Conservation (phyloP, 2,888 invertebrate genomes). For the Gasteruption jaculator region DNA sequence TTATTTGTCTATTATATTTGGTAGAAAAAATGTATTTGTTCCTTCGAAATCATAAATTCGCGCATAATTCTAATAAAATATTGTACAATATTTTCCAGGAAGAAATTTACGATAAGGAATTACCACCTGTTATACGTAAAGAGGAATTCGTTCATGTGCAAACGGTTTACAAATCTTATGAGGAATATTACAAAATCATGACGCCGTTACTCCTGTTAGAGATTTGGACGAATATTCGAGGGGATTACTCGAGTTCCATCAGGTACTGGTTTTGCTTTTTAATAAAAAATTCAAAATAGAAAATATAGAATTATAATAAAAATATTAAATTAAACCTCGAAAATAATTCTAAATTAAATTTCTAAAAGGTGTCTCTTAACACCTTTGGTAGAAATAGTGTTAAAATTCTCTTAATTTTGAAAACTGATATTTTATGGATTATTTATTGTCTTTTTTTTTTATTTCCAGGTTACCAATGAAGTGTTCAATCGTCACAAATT, state of each 20-base stretch:
- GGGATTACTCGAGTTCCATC: too few relatives aligned
- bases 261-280: too few relatives aligned
- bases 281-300: conserved; percentile 8
- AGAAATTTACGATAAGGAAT: conserved; percentile 50
- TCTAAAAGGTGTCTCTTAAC: too few relatives aligned
- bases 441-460: too few relatives aligned
- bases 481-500: conserved; percentile 31
- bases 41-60: too few relatives aligned
- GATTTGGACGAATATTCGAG: conserved; percentile 65
- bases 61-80: too few relatives aligned
- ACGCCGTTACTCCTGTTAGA: conserved; percentile 61
- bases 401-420: too few relatives aligned
- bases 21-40: conserved; percentile 18
- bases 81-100: conserved; percentile 35
- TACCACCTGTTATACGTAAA: conserved; percentile 57
- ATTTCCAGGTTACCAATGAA: conserved; percentile 20
- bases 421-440: too few relatives aligned
- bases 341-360: not conserved
- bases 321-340: not conserved
- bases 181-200: conserved; percentile 59
- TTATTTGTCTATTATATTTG: too few relatives aligned
- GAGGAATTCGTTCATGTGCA: conserved; percentile 56
- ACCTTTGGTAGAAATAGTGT: too few relatives aligned
- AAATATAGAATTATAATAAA: not conserved
- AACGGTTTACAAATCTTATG: conserved; percentile 55